A percentile compares a stretch with the other conserved stretches of the same genome.
Evolutionary conservation across 37 sponge, comb jelly and placozoan genomes (phyloP).

Genomic region (Agelas oroides): DNA sequence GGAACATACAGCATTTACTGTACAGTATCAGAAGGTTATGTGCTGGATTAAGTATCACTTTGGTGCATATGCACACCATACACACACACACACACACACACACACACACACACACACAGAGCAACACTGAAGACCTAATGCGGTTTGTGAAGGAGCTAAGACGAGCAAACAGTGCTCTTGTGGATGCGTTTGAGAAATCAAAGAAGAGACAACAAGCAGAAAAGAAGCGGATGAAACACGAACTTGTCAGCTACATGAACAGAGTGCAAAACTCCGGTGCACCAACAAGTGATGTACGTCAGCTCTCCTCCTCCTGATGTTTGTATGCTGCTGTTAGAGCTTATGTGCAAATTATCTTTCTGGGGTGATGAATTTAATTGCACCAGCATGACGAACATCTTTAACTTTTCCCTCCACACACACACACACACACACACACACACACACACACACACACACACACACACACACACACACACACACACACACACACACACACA

Average conservation of each 20-base stretch:
- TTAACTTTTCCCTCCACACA: too few species aligned
- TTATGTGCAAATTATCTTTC: neutral
- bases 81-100: neutral
- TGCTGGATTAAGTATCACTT: too few species aligned
- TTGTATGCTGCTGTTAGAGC: too few species aligned
- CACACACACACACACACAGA: constrained; percentile 27
- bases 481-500: too few species aligned
- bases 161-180: constrained; percentile 81
- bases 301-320: too few species aligned
- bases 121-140: constrained; percentile 76
- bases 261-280: constrained; percentile 16
- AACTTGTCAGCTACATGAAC: constrained; percentile 58
- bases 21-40: too few species aligned
- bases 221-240: constrained; percentile 80
- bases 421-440: too few species aligned
- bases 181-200: constrained; percentile 91
- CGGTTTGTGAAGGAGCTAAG: constrained; percentile 81
- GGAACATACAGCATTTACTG: too few species aligned
- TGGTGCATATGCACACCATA: too few species aligned
- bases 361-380: neutral
- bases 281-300: constrained; percentile 4
- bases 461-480: too few species aligned
- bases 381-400: too few species aligned
- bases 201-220: constrained; percentile 84
- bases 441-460: too few species aligned